These are phyloP conservation scores for Sebastolobus altivelis DNA, from an alignment of 2,797 vertebrate species.

Conservation along the genomic window DNA sequence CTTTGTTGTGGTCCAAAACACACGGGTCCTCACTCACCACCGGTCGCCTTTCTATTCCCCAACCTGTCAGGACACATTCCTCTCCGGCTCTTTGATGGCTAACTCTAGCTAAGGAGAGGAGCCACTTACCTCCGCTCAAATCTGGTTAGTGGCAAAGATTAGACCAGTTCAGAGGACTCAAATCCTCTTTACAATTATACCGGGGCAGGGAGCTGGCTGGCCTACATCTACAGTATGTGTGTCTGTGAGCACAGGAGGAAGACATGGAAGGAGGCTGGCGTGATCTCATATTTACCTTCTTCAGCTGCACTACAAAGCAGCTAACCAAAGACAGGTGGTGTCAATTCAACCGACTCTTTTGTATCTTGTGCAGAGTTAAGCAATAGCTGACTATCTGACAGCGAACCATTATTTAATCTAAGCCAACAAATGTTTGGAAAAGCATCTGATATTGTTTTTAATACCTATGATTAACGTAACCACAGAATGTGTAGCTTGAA, in stretches of 20 bases:
- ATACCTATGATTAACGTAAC: not conserved
- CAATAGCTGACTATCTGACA: slow-evolving; percentile 8
- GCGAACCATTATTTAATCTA: not conserved
- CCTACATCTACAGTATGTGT: slow-evolving; percentile 53
- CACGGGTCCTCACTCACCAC: slow-evolving; percentile 61
- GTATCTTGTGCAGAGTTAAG: not conserved
- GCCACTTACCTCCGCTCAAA: slow-evolving; percentile 79
- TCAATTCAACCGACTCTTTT: not conserved
- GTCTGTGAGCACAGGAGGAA: slow-evolving; percentile 30
- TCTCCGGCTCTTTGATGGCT: slow-evolving; percentile 65
- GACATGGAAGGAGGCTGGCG: slow-evolving; percentile 11
- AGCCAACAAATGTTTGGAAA: not conserved
- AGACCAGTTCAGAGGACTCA: slow-evolving; percentile 66
- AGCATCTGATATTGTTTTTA: not conserved
- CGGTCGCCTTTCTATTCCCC: slow-evolving; percentile 61
- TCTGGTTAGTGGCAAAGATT: slow-evolving; percentile 84
- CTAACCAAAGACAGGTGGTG: slow-evolving; percentile 34
- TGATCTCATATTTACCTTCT: slow-evolving; percentile 47
- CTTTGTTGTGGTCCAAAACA: slow-evolving; percentile 69
- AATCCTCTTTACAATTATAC: slow-evolving; percentile 81
- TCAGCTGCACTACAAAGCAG: slow-evolving; percentile 39
- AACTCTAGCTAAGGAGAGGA: slow-evolving; percentile 62
- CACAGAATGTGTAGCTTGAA: not conserved
- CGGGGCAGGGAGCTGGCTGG: slow-evolving; percentile 55
- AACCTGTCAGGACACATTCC: slow-evolving; percentile 80